phyloP scores from a whole-genome alignment of 2,113 vertebrate genomes.

The Mormoops blainvillei region DNA sequence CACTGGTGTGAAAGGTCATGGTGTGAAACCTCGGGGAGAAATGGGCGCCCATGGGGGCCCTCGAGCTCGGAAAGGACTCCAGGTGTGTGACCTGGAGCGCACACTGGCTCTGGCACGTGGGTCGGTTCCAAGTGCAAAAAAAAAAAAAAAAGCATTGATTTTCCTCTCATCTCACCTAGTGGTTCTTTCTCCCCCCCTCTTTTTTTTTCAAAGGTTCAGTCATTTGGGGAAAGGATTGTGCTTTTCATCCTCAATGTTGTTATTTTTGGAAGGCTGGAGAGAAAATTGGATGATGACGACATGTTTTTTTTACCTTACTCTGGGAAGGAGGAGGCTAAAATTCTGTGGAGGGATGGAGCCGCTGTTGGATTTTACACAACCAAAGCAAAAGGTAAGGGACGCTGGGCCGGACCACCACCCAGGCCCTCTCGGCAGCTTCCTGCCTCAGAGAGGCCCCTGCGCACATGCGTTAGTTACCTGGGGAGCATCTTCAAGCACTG shows the following conservation, averaged over 20 bases:
- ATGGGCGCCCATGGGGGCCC: not conserved
- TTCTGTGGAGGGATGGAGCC: slow-evolving; percentile 87
- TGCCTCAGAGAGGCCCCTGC: fast-evolving
- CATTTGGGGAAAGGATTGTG: slow-evolving; percentile 89
- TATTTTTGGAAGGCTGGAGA: slow-evolving; percentile 87
- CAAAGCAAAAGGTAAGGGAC: slow-evolving; percentile 88
- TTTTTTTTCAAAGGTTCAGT: slow-evolving; percentile 85
- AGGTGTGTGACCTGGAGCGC: fast-evolving
- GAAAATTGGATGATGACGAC: slow-evolving; percentile 73
- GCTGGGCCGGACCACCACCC: fast-evolving
- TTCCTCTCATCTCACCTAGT: slow-evolving; percentile 42
- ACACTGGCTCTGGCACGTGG: fast-evolving
- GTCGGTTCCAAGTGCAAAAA: not conserved
- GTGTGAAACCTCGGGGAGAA: fast-evolving
- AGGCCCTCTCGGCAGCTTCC: not conserved
- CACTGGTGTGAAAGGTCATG: fast-evolving
- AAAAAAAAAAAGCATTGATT: not conserved
- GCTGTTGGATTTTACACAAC: slow-evolving; percentile 92
- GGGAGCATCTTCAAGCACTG: not conserved
- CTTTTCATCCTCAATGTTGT: slow-evolving; percentile 92
- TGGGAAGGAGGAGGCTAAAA: slow-evolving; percentile 85
- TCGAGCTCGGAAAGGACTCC: fast-evolving
- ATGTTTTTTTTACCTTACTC: slow-evolving; percentile 89
- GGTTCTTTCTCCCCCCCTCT: slow-evolving; percentile 21
- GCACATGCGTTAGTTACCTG: fast-evolving